A percentile compares a stretch with the other conserved stretches of the same genome.
Evolutionary conservation across 2,113 vertebrate species (phyloP).

Genomic region (Alectura lathami): DNA sequence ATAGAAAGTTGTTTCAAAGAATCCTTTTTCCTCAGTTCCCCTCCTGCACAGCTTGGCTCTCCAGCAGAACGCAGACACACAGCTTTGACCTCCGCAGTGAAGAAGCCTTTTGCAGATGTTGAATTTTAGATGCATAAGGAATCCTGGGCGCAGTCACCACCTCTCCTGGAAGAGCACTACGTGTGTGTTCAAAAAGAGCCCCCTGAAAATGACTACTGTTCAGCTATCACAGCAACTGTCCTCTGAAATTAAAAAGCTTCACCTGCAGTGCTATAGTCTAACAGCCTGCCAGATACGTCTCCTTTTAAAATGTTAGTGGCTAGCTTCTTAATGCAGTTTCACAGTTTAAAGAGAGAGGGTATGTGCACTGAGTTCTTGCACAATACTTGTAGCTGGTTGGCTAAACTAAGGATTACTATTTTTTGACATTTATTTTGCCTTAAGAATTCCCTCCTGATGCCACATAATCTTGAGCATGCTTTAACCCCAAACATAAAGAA

Average conservation of each 20-base stretch:
- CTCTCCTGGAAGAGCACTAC: background rate
- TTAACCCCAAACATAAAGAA: slow-evolving; percentile 8
- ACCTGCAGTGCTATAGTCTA: background rate
- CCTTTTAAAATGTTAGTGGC: background rate
- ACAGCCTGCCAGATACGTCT: background rate
- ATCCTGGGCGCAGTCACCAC: background rate
- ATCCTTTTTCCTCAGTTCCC: background rate
- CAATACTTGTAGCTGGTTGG: background rate
- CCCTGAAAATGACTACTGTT: background rate
- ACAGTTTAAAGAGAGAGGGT: background rate
- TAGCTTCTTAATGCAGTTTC: background rate
- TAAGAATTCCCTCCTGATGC: slow-evolving; percentile 4
- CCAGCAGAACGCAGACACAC: background rate
- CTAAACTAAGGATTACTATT: background rate
- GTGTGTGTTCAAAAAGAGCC: background rate
- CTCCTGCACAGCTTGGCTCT: background rate
- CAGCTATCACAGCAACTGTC: background rate
- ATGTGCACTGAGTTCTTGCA: background rate
- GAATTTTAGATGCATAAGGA: background rate
- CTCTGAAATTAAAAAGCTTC: background rate
- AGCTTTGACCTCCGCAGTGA: background rate
- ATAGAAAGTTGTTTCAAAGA: background rate
- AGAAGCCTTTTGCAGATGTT: background rate
- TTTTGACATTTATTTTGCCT: slow-evolving; percentile 20
- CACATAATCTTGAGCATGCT: background rate